Evolutionary conservation across 1,140 invertebrate species (phyloP).

Genomic region (Achroia grisella): DNA sequence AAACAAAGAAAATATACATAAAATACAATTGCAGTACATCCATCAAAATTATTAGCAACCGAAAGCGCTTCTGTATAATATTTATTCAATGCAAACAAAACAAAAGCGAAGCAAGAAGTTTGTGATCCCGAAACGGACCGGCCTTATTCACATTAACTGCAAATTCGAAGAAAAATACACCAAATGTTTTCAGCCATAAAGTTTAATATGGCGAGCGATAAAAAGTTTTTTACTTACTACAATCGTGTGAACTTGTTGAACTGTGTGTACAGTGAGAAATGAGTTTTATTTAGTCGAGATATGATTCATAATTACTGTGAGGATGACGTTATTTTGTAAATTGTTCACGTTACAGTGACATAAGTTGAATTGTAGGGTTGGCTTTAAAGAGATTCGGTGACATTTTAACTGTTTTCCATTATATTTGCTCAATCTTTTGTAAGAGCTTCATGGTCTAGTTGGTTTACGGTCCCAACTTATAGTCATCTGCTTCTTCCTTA

Average conservation of each 20-base stretch:
- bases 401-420: too few relatives aligned
- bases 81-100: conserved; percentile 40
- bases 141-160: conserved; percentile 2
- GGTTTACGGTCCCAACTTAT: too few relatives aligned
- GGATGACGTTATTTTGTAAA: conserved; percentile 3
- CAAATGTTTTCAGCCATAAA: too few relatives aligned
- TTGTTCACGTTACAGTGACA: conserved; percentile 4
- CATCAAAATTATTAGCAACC: conserved; percentile 33
- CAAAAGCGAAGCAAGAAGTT: conserved; percentile 36
- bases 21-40: conserved; percentile 6
- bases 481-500: too few relatives aligned
- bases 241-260: conserved; percentile 13
- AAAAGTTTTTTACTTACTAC: conserved; percentile 8
- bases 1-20: too few relatives aligned
- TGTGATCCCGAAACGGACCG: conserved; percentile 14
- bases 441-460: too few relatives aligned
- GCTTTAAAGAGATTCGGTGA: too few relatives aligned
- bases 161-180: too few relatives aligned
- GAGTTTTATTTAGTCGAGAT: background rate
- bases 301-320: background rate
- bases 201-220: background rate
- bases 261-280: background rate
- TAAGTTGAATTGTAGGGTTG: background rate
- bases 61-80: conserved; percentile 47
- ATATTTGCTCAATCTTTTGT: too few relatives aligned